Base-by-base conservation (phyloP, 2,113 vertebrate genomes). In the Orientallactaga bullata region DNA sequence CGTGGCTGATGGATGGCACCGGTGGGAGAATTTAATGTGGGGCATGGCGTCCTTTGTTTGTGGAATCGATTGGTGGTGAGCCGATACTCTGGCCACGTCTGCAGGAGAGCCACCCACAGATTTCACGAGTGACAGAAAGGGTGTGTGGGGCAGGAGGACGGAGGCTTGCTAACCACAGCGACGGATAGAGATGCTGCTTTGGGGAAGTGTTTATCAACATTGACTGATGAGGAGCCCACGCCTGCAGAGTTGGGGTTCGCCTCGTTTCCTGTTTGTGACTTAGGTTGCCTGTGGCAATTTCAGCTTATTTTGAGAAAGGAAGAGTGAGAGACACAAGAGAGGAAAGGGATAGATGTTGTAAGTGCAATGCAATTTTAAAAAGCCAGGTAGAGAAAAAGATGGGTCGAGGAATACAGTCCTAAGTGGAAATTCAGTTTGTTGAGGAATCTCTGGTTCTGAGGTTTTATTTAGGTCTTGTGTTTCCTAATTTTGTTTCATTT, bases 21-120 rank as follows among this genome's bases (percentile, higher is more conserved):
- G n/a, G 32, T 71, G 68, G 39, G 65, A 84, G 32, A 82, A 47
- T 69, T 79, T 95, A 85, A 71, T 89, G 87, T 84, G 72, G 82
- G 71, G 20, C 18, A 47, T 24, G 42, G 26, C 9, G 30, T 55
- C 71, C 79, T 91, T 86, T n/a, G 15, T 81, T 91, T 81, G 42
- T 83, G 37, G 66, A 76, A 63, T 68, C 26, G 21, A 66, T 65
- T 73, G 89, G 51, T 69, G 26, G 30, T 47, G n/a, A 26, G 60
- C 78, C 71, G 51, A 42, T 32, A 26, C 55, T 63, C 82, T 88
- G 47, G 37, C 28, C 51, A 58, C 13, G 23, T 84, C 72, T 82
- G 16, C 17, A 71, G 42, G 47, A 74, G 30, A 86, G 42, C 51
- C 47, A 35, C 30, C 24, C 35, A 42, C 26, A 81, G 82, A 11